A percentile compares a stretch with the other conserved stretches of the same genome.
Conservation (phyloP, 2,797 vertebrate genomes). For the Pangasius djambal region DNA sequence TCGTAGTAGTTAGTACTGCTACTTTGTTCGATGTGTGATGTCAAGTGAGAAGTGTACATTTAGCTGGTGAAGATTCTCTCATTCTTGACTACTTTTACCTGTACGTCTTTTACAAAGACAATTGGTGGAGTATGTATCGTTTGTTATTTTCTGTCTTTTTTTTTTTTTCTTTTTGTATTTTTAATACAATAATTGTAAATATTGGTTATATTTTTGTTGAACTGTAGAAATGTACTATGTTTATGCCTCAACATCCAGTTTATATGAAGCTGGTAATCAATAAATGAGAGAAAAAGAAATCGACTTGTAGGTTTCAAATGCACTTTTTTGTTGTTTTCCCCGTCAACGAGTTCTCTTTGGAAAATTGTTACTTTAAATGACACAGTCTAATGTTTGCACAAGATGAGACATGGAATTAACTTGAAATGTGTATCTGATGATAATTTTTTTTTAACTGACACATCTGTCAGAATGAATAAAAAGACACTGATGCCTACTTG, state of each 20-base stretch:
- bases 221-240: conserved; percentile 99
- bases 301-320: conserved; percentile 67
- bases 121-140: conserved; percentile 96
- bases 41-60: conserved; percentile 98
- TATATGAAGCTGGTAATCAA: conserved; percentile 98
- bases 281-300: conserved; percentile 86
- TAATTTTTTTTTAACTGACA: conserved; percentile 70
- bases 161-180: conserved; percentile 90
- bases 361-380: conserved; percentile 52
- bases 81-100: conserved; percentile 98
- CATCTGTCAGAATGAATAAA: conserved; percentile 69
- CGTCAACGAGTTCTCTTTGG: conserved; percentile 50
- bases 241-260: conserved; percentile 99
- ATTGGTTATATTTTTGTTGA: conserved; percentile 99
- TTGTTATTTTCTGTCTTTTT: conserved; percentile 62
- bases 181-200: conserved; percentile 99
- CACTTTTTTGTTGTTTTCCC: conserved; percentile 59
- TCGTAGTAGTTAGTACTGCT: conserved; percentile 97
- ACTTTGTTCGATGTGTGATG: conserved; percentile 95
- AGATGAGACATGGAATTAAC: conserved; percentile 70
- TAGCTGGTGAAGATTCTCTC: conserved; percentile 93
- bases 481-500: conserved; percentile 48
- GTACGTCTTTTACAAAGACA: conserved; percentile 99
- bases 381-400: conserved; percentile 73
- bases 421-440: conserved; percentile 68